Conservation (phyloP, 2,113 vertebrate species). For the Platycercus adscitus region DNA sequence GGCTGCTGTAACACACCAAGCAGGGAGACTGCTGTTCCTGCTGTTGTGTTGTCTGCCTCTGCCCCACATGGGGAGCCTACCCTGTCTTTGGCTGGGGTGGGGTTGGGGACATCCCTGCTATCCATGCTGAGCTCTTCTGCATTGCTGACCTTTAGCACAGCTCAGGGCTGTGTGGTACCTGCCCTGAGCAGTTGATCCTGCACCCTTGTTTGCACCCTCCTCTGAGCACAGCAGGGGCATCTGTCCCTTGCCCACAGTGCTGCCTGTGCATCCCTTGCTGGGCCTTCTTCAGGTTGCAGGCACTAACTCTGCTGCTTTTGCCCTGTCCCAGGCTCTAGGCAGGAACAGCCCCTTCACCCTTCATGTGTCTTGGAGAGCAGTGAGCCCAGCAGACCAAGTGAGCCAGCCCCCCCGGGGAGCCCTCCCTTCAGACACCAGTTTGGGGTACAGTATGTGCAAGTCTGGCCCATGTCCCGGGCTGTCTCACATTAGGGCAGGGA, state of each 20-base stretch:
- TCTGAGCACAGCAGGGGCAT: not conserved
- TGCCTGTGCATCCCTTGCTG: not conserved
- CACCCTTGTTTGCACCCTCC: not conserved
- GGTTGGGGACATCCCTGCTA: not conserved
- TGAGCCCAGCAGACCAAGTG: slow-evolving; percentile 38
- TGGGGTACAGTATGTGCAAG: slow-evolving; percentile 67
- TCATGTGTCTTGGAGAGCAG: slow-evolving; percentile 59
- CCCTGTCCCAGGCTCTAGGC: slow-evolving; percentile 63
- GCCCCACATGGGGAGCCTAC: not conserved
- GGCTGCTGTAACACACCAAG: not conserved
- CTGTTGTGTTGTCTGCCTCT: not conserved
- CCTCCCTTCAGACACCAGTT: slow-evolving; percentile 53
- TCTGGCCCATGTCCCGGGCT: not conserved
- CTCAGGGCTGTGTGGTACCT: not conserved
- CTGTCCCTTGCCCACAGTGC: not conserved
- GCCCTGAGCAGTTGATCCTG: not conserved
- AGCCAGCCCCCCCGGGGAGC: slow-evolving; percentile 24
- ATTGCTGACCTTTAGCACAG: not conserved
- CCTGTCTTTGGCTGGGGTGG: not conserved
- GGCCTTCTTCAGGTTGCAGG: not conserved
- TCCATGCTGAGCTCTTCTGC: not conserved
- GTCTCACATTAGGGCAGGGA: not conserved
- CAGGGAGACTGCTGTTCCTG: not conserved
- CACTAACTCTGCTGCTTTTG: slow-evolving; percentile 54
- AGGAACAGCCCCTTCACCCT: slow-evolving; percentile 53